A percentile compares a stretch with the other conserved stretches of the same genome.
Conservation (phyloP, 2,113 vertebrate genomes). For the Gadus chalcogrammus region DNA sequence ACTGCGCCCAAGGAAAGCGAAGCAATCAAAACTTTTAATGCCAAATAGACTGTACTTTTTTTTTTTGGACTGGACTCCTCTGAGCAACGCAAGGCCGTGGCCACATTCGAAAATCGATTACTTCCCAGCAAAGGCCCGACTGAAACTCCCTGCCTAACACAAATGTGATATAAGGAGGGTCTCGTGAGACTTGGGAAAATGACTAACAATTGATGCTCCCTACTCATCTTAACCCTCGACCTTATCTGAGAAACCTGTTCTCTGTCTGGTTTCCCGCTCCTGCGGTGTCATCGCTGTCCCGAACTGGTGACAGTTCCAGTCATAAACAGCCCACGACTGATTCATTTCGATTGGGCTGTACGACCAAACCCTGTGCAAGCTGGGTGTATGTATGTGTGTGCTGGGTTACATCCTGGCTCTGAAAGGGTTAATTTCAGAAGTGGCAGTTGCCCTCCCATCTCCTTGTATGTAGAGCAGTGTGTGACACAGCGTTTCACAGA, state of each 20-base stretch:
- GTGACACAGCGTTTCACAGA: conserved; percentile 57
- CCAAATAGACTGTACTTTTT: too few relatives aligned
- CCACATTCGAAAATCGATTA: too few relatives aligned
- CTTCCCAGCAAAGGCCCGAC: too few relatives aligned
- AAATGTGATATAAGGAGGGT: too few relatives aligned
- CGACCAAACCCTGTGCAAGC: conserved; percentile 34
- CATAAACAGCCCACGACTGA: conserved; percentile 57
- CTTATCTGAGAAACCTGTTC: conserved; percentile 11
- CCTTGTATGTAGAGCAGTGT: conserved; percentile 46
- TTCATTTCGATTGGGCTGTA: conserved; percentile 63
- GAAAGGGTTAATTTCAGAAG: conserved; percentile 68
- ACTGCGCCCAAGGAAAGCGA: too few relatives aligned
- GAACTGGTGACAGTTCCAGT: conserved; percentile 49
- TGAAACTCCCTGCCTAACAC: too few relatives aligned
- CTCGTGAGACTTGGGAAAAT: too few relatives aligned
- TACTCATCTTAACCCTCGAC: too few relatives aligned
- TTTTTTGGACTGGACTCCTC: too few relatives aligned
- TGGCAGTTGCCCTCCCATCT: conserved; percentile 55
- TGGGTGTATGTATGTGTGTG: conserved; percentile 7
- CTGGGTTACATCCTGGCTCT: conserved; percentile 49
- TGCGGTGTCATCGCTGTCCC: conserved; percentile 60
- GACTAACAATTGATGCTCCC: too few relatives aligned
- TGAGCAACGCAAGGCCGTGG: too few relatives aligned
- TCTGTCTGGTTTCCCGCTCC: conserved; percentile 36
- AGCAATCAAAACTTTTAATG: too few relatives aligned